These are phyloP conservation scores for Tethya wilhelma DNA, from an alignment of 37 sponge, comb jelly and placozoan genomes.

Conservation along the genomic window DNA sequence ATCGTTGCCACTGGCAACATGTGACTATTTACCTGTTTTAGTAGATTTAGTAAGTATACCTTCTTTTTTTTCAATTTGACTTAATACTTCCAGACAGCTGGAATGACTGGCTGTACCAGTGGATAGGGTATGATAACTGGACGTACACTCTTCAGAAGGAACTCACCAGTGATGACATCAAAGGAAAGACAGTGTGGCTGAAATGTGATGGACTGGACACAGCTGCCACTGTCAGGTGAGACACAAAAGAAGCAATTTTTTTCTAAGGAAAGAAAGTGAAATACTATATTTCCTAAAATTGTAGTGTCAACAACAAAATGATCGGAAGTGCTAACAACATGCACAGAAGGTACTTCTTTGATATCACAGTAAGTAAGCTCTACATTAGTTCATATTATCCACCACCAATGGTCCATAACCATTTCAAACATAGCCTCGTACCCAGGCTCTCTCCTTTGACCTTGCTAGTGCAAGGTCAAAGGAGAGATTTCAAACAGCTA, in stretches of 20 bases:
- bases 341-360: slow-evolving; percentile 68
- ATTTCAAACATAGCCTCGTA: too few species aligned
- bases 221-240: slow-evolving; percentile 70
- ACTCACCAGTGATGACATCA: slow-evolving; percentile 5
- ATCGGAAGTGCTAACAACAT: slow-evolving; percentile 53
- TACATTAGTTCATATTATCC: too few species aligned
- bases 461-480: too few species aligned
- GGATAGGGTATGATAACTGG: slow-evolving; percentile 83
- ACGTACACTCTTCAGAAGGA: not conserved
- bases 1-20: too few species aligned
- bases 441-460: too few species aligned
- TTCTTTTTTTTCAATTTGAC: too few species aligned
- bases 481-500: too few species aligned
- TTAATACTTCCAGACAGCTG: slow-evolving; percentile 49
- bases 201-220: slow-evolving; percentile 88
- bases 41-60: too few species aligned
- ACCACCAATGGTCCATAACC: too few species aligned
- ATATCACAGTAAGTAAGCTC: slow-evolving; percentile 58
- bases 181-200: slow-evolving; percentile 40
- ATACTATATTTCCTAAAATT: not conserved
- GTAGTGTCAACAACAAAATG: slow-evolving; percentile 44
- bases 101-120: slow-evolving; percentile 69
- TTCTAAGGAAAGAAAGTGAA: too few species aligned
- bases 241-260: too few species aligned
- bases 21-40: too few species aligned